Conservation (phyloP, 2,888 invertebrate species). For the Metopia argyrocephala region DNA sequence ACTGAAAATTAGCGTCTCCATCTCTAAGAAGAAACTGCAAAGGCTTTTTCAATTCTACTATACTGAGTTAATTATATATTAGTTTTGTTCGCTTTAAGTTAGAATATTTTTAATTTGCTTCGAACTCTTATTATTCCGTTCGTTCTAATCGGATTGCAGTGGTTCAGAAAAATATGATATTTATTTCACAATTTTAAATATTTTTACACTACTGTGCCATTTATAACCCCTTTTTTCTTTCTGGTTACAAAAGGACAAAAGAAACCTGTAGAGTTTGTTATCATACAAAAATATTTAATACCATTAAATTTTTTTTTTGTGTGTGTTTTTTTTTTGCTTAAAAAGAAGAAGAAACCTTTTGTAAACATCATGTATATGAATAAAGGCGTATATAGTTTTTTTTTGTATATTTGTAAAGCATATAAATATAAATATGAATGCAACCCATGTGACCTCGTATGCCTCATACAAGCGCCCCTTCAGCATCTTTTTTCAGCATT, state of each 20-base stretch:
- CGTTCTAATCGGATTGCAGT: no score
- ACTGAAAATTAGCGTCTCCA: no score
- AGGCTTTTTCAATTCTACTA: no score
- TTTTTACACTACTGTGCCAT: not conserved
- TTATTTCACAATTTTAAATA: not conserved
- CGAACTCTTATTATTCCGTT: no score
- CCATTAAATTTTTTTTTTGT: conserved; percentile 42
- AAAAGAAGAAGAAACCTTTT: conserved; percentile 27
- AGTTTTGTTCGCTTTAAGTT: no score
- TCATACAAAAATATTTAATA: conserved; percentile 36
- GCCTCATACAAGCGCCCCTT: not conserved
- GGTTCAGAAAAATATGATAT: not conserved
- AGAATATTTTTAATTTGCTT: no score
- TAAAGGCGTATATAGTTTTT: not conserved
- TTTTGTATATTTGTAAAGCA: not conserved
- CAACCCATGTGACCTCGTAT: not conserved
- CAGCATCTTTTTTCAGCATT: no score
- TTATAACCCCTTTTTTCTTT: not conserved
- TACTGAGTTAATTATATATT: no score
- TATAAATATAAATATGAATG: no score
- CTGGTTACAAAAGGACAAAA: conserved; percentile 1
- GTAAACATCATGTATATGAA: not conserved
- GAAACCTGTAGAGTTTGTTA: conserved; percentile 40
- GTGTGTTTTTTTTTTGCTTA: not conserved
- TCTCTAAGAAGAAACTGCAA: no score